Base-by-base conservation (phyloP, 1,140 invertebrate genomes). In the Zaprionus tsacasi region DNA sequence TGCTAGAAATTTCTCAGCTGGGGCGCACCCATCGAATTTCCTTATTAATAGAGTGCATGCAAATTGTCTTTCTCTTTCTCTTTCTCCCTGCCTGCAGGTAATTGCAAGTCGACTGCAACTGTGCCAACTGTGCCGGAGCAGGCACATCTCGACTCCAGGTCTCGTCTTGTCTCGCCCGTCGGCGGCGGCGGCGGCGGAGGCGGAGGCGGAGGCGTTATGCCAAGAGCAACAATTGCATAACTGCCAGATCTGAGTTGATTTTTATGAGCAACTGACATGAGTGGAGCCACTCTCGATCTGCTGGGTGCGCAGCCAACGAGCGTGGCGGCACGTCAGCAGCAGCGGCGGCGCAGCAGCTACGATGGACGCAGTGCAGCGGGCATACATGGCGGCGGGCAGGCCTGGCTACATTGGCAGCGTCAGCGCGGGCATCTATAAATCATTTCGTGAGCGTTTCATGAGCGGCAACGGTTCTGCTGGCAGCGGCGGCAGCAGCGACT, bases 201-300 rank as follows among this genome's bases (percentile, higher is more conserved):
- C 66, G 6, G 38, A 13, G 11, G 25, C 35, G 35, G 25, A n/a
- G 48, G 40, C 66, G n/a, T n/a, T n/a, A n/a, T n/a, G n/a, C n/a
- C n/a, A n/a, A n/a, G n/a, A n/a, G n/a, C n/a, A n/a, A n/a, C 68
- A 71, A 86, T 87, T 87, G 73, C 77, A 88, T 88, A 86, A 88
- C 70, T 52, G 64, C 17, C 3, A 7, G 10, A 50, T 6, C 17
- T 50, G 45, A 50, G 45, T 17, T 11, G 15, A 25, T 50, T 50
- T 50, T 50, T 50, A 50, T 50, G 45, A 50, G 15, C 45, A 10
- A 50, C 45, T 50, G 45, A 50, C 45, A 91, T 82, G 78, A 91
- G 86, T 76, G 81, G 59, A 57, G 79, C 70, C 71, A 80, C 71
- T 70, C 60, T 91, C 60, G 85, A 91, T 76, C 75, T 88, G 72